Evolutionary conservation across 1,140 invertebrate genomes (phyloP), one percentile per base, ranked within the genome.

Genomic region (Grapholita molesta): DNA sequence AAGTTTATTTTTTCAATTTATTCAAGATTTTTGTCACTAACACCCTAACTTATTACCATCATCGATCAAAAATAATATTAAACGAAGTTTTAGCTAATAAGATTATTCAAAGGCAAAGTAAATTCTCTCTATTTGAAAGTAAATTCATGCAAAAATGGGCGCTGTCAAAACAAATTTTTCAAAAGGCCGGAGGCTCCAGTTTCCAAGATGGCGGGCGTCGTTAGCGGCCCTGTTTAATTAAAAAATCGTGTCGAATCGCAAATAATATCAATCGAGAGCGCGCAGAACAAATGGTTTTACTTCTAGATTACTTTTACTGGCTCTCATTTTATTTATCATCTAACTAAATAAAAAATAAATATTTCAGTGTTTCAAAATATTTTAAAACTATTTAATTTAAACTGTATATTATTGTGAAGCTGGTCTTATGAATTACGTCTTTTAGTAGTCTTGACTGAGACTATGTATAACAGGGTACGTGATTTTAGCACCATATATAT

Each of bases 211-310:
- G 68, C 73, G 9, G 53, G 12, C 69, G 28, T 76, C 74, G 74
- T 75, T 71, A 70, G 52, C 18, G 64, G 11, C 67, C 67, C 52
- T 67, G 48, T 67, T 77, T 86, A 84, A 88, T 88, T 85, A 87
- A 89, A 88, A 89, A 89, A 87, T 86, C 86, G 88, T 90, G 86
- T 85, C 82, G 72, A 73, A 75, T 84, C 75, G 42, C 84, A 88
- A 88, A 89, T 88, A 89, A 88, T 87, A 89, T 89, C 86, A 88
- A 89, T 89, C 24, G 55, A 32, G 55, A 9, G 2, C 12, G 24
- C 6, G 28, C 12, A 8, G 0, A 12, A 61, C 11, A 61, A 48
- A 48, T 21, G 7, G n/a, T 48, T 21, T n/a, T 48, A 21, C 42
- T 48, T 21, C 7, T 4, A 21, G n/a, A n/a, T n/a, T n/a, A n/a